Evolutionary conservation across 2,888 invertebrate genomes (phyloP), one percentile per base, ranked within the genome.

Genomic region (Rhingia campestris): DNA sequence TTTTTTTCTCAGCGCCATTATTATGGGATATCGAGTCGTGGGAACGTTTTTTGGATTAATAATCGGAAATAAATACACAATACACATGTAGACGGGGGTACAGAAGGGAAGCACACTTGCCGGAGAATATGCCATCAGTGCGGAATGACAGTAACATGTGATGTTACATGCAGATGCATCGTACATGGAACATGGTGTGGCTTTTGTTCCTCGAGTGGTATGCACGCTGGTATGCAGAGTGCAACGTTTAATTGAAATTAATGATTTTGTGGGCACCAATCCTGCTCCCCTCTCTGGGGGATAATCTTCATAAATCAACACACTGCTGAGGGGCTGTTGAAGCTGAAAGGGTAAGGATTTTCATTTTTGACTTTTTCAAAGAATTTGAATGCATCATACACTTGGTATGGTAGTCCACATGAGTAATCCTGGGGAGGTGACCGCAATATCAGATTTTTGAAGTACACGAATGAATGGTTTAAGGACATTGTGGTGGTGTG

Each of bases 161-260:
- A 59, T 37, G 12, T 58, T 7, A 81, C 81, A 75, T 69, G 64
- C 45, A 54, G 75, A 81, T 81, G 47, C 69, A 66, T 51, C 14
- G 63, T 51, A 35, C n/a, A 45, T 9, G 35, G 32, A 43, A 33
- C 10, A 45, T 9, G 35, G 32, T 53, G 39, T 56, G 43, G 56
- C 51, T 74, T 63, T 58, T 67, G 45, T 47, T 32, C 22, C 53
- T 49, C 69, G 4, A 47, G 37, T 45, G 22, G 22, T 22, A 22
- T 22, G 61, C 53, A 35, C 61, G 30, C 49, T 58, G 58, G 7
- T 47, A 58, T 63, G 77, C 39, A 56, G 58, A 75, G 64, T 70
- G 76, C 66, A 75, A 41, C 63, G 67, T 69, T 82, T 77, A 82
- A 77, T 82, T 82, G 77, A 82, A 82, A 82, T 73, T 77, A 79